Conservation (phyloP, 2,888 invertebrate genomes). For the Platypus cylindrus region DNA sequence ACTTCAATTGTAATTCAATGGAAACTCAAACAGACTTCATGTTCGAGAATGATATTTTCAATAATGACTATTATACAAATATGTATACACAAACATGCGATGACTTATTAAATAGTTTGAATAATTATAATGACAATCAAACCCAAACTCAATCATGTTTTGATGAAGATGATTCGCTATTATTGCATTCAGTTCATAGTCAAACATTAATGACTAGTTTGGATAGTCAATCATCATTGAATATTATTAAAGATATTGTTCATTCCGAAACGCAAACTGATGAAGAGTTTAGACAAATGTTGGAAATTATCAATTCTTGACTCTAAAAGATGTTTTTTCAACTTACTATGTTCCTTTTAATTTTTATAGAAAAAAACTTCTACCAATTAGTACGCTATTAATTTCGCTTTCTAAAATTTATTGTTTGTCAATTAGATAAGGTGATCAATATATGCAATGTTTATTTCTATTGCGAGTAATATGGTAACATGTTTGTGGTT, state of each 20-base stretch:
- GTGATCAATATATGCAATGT: too few relatives aligned
- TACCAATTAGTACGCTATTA: too few relatives aligned
- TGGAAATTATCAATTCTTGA: slow-evolving; percentile 35
- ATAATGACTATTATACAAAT: slow-evolving; percentile 29
- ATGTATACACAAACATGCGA: slow-evolving; percentile 38
- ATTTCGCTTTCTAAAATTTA: too few relatives aligned
- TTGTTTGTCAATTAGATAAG: too few relatives aligned
- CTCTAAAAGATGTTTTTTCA: slow-evolving; percentile 24
- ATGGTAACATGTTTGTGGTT: too few relatives aligned
- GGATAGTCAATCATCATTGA: slow-evolving; percentile 16
- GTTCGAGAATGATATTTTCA: slow-evolving; percentile 28
- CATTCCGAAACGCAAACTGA: slow-evolving; percentile 45
- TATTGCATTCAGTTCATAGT: slow-evolving; percentile 46
- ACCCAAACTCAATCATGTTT: slow-evolving; percentile 42
- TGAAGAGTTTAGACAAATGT: slow-evolving; percentile 30
- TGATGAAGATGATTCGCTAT: slow-evolving; percentile 37
- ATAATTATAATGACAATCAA: slow-evolving; percentile 45
- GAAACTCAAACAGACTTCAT: slow-evolving; percentile 49
- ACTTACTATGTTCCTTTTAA: slow-evolving; percentile 1
- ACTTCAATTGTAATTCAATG: slow-evolving; percentile 37
- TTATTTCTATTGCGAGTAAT: too few relatives aligned
- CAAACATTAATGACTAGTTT: slow-evolving; percentile 37
- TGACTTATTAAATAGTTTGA: slow-evolving; percentile 38
- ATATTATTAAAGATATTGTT: slow-evolving; percentile 27
- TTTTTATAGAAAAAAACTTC: too few relatives aligned